Percentiles rank a stretch among this genome's conserved stretches.
Evolutionary conservation across 2,888 invertebrate species (phyloP).

Genomic region (Ochlodes sylvanus): DNA sequence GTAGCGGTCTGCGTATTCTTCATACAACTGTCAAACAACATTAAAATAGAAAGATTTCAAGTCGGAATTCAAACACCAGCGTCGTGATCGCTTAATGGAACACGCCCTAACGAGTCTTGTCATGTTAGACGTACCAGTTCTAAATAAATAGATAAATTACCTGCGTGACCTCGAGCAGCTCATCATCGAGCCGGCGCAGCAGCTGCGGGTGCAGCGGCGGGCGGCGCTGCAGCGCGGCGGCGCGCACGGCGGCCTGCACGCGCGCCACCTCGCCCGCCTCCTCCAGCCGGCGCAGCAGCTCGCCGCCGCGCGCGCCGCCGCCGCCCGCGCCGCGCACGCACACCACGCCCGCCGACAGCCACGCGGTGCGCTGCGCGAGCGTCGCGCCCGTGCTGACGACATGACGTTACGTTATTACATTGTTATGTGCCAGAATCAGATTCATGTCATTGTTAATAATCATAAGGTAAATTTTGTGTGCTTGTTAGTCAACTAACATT

Average conservation of each 20-base stretch:
- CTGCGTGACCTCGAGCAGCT: slow-evolving; percentile 94
- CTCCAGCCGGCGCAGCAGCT: slow-evolving; percentile 94
- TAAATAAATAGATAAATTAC: no score
- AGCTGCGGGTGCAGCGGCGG: slow-evolving; percentile 88
- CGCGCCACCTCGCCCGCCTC: slow-evolving; percentile 97
- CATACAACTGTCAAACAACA: slow-evolving; percentile 88
- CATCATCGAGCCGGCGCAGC: slow-evolving; percentile 90
- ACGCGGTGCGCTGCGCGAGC: slow-evolving; percentile 93
- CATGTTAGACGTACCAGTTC: no score
- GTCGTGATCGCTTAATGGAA: no score
- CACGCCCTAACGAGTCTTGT: no score
- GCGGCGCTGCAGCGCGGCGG: slow-evolving; percentile 74
- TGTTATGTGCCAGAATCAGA: no score
- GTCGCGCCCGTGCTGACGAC: slow-evolving; percentile 87
- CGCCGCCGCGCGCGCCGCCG: slow-evolving; percentile 88
- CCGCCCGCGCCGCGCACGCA: slow-evolving; percentile 94
- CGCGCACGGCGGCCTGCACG: slow-evolving; percentile 90
- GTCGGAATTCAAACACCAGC: no score
- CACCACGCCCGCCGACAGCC: slow-evolving; percentile 96
- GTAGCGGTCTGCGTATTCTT: slow-evolving; percentile 96
- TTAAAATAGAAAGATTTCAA: not conserved
- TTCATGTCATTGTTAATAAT: no score
- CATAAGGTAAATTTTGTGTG: no score
- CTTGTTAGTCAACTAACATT: no score
- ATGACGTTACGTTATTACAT: no score